These are phyloP conservation scores for Myotis myotis DNA, from an alignment of 2,797 vertebrate genomes.

Conservation along the genomic window DNA sequence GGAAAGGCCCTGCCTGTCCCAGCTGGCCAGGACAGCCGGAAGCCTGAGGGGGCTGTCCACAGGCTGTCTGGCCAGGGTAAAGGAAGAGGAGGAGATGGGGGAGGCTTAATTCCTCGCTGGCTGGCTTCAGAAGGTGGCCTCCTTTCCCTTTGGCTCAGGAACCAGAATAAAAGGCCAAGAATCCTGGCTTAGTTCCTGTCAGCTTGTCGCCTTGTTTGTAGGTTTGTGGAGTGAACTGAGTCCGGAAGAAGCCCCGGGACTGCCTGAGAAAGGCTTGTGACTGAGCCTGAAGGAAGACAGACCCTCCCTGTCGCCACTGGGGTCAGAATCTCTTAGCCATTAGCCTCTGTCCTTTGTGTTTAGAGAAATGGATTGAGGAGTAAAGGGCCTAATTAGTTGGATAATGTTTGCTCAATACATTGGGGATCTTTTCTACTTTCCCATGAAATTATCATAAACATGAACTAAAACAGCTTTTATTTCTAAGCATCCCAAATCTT, in stretches of 20 bases:
- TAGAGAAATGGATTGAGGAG: neutral
- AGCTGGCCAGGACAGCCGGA: conserved; percentile 68
- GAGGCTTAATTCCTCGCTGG: conserved; percentile 70
- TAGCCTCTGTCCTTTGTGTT: conserved; percentile 64
- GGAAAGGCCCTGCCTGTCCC: conserved; percentile 74
- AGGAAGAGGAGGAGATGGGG: conserved; percentile 41
- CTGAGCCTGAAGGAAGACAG: conserved; percentile 67
- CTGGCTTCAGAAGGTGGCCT: conserved; percentile 66
- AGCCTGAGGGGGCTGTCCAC: conserved; percentile 60
- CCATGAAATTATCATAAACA: conserved; percentile 22
- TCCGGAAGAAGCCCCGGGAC: conserved; percentile 74
- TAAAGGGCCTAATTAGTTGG: conserved; percentile 29
- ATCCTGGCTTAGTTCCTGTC: conserved; percentile 81
- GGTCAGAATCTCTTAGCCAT: conserved; percentile 74
- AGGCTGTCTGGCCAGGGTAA: conserved; percentile 60
- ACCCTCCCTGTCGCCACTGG: neutral
- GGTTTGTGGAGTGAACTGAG: conserved; percentile 69
- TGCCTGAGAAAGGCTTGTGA: conserved; percentile 69
- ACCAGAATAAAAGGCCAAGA: conserved; percentile 72
- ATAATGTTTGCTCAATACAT: neutral
- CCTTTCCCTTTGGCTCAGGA: conserved; percentile 77
- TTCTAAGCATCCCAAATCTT: conserved; percentile 22
- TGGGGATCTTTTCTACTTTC: neutral
- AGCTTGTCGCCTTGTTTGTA: conserved; percentile 79
- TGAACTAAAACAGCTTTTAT: conserved; percentile 3